Percentiles rank a stretch among this genome's conserved stretches.
These are phyloP conservation scores for Nycticorax nycticorax DNA, from an alignment of 2,113 vertebrate species.

Conservation along the genomic window DNA sequence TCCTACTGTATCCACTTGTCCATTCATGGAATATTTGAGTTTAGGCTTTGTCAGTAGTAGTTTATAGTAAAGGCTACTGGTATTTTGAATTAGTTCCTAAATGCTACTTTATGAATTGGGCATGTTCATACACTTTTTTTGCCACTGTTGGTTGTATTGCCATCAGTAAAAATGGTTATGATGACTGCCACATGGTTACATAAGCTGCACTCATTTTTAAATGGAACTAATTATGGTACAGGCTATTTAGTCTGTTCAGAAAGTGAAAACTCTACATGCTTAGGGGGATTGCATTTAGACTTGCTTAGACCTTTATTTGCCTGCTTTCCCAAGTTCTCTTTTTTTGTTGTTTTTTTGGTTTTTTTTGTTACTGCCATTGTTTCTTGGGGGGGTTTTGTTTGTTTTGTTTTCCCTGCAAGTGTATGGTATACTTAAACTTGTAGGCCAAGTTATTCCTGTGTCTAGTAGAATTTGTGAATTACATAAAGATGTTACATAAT, in stretches of 20 bases:
- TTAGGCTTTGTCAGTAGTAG: not conserved
- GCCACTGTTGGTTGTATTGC: not conserved
- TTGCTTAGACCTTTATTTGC: not conserved
- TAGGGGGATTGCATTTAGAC: not conserved
- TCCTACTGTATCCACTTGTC: not conserved
- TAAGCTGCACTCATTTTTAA: slow-evolving; percentile 3
- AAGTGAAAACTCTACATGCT: not conserved
- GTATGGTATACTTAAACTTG: not conserved
- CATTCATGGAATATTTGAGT: not conserved
- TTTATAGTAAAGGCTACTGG: not conserved
- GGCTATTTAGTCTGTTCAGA: not conserved
- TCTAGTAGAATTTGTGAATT: not conserved
- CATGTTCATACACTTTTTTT: not conserved
- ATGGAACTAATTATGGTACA: not conserved
- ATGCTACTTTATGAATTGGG: not conserved
- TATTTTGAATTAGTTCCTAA: not conserved
- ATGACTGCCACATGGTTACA: not conserved
- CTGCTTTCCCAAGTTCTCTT: not conserved
- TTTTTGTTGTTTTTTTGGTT: not conserved
- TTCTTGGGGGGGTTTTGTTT: not conserved
- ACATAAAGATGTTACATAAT: not conserved
- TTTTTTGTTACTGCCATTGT: not conserved
- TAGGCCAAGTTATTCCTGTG: not conserved
- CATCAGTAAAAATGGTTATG: not conserved
- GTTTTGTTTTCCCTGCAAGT: not conserved